Conservation (phyloP, 2,888 invertebrate species). For the Masnerella sp. region DNA sequence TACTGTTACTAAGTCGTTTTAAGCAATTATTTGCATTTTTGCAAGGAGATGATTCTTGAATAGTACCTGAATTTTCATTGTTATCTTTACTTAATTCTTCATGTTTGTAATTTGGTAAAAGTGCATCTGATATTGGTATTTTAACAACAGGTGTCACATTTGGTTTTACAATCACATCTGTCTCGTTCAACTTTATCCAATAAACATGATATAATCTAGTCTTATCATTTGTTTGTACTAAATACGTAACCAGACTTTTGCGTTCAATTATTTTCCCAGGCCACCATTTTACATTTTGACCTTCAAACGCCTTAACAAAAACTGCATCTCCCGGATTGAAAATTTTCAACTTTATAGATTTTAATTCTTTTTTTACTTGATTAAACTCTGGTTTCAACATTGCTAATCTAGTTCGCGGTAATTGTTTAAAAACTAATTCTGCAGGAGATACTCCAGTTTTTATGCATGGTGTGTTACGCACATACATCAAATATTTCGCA, state of each 20-base stretch:
- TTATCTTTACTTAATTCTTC: too few relatives aligned
- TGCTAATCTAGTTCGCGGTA: constrained; percentile 31
- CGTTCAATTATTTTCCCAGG: constrained; percentile 22
- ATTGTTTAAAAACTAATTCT: constrained; percentile 39
- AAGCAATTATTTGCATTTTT: too few relatives aligned
- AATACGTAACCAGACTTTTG: constrained; percentile 36
- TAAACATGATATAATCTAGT: constrained; percentile 20
- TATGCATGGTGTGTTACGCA: constrained; percentile 44
- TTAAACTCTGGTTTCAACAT: constrained; percentile 28
- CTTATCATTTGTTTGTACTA: constrained; percentile 16
- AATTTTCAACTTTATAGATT: neutral
- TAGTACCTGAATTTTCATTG: too few relatives aligned
- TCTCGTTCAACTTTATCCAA: constrained; percentile 16
- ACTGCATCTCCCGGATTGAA: constrained; percentile 3
- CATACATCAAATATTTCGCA: constrained; percentile 2
- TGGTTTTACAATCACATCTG: neutral
- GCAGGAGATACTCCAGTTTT: constrained; percentile 45
- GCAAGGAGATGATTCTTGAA: too few relatives aligned
- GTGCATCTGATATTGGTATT: too few relatives aligned
- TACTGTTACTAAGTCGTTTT: too few relatives aligned
- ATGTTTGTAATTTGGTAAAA: too few relatives aligned
- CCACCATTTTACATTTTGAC: constrained; percentile 46
- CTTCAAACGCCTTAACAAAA: constrained; percentile 10
- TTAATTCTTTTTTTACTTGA: neutral
- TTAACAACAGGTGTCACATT: too few relatives aligned